These are phyloP conservation scores for Armadillidium nasatum DNA, from an alignment of 1,140 invertebrate species.

Conservation along the genomic window DNA sequence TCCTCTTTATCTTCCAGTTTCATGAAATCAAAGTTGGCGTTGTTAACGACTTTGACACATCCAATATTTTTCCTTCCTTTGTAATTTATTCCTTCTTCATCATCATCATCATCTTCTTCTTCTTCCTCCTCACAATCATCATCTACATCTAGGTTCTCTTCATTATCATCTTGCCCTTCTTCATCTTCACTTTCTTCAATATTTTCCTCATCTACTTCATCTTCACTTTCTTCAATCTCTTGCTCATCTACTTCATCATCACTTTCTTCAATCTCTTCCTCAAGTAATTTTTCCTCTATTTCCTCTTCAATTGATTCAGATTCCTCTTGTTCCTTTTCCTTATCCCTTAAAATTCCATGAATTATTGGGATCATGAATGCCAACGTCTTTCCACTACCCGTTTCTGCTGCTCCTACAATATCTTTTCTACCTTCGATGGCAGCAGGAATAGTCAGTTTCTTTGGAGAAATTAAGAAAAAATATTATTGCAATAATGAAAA, in stretches of 20 bases:
- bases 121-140: slow-evolving; percentile 31
- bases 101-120: slow-evolving; percentile 25
- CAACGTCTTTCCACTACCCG: slow-evolving; percentile 95
- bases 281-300: neutral
- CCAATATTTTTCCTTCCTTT: slow-evolving; percentile 50
- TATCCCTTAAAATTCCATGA: slow-evolving; percentile 70
- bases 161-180: slow-evolving; percentile 31
- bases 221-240: slow-evolving; percentile 4
- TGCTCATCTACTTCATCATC: slow-evolving; percentile 2
- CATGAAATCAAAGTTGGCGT: slow-evolving; percentile 54
- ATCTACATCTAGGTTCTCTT: slow-evolving; percentile 28
- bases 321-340: slow-evolving; percentile 46
- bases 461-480: slow-evolving; percentile 21
- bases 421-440: slow-evolving; percentile 80
- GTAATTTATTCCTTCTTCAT: slow-evolving; percentile 24
- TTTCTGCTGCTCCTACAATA: slow-evolving; percentile 92
- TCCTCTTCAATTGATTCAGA: slow-evolving; percentile 28
- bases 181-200: slow-evolving; percentile 12
- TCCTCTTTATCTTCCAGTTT: slow-evolving; percentile 50
- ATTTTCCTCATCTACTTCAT: slow-evolving; percentile 14
- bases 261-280: neutral
- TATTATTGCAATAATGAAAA: no score
- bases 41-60: slow-evolving; percentile 60
- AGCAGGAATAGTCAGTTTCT: slow-evolving; percentile 59
- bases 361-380: slow-evolving; percentile 94